Conservation (phyloP, 2,797 vertebrate genomes). For the Polyboroides typus region DNA sequence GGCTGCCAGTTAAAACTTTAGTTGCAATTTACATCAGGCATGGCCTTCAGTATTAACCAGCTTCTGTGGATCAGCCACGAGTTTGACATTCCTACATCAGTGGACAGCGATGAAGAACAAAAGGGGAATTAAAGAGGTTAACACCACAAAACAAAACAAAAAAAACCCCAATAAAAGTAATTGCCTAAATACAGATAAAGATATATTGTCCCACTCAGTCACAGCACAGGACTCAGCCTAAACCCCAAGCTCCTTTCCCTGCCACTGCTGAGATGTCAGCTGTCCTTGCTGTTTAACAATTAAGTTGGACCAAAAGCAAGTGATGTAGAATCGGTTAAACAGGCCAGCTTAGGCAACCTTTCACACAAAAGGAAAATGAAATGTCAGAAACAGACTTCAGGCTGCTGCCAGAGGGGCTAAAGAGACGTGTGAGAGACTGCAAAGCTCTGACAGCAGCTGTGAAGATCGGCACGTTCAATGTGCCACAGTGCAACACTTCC, state of each 20-base stretch:
- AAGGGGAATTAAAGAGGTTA: not conserved
- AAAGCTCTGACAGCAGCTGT: not conserved
- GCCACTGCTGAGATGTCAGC: not conserved
- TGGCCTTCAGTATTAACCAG: not conserved
- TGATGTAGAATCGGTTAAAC: not conserved
- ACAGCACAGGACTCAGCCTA: not conserved
- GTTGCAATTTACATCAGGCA: not conserved
- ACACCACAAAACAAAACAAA: not conserved
- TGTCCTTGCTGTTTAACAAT: not conserved
- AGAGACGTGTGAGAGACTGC: not conserved
- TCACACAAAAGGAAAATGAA: not conserved
- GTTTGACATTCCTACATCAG: not conserved
- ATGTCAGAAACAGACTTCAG: not conserved
- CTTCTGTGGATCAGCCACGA: not conserved
- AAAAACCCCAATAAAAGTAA: not conserved
- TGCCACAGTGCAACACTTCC: not conserved
- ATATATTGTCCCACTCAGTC: not conserved
- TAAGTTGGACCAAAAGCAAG: not conserved
- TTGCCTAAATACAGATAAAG: not conserved
- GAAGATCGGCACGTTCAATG: accelerated
- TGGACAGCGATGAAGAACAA: not conserved
- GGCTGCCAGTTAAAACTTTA: not conserved
- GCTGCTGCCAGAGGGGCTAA: not conserved
- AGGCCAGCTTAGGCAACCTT: not conserved
- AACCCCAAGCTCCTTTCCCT: not conserved